Percentiles rank a stretch among this genome's conserved stretches.
Evolutionary conservation across 2,888 invertebrate genomes (phyloP).

Genomic region (Limnephilus marmoratus): DNA sequence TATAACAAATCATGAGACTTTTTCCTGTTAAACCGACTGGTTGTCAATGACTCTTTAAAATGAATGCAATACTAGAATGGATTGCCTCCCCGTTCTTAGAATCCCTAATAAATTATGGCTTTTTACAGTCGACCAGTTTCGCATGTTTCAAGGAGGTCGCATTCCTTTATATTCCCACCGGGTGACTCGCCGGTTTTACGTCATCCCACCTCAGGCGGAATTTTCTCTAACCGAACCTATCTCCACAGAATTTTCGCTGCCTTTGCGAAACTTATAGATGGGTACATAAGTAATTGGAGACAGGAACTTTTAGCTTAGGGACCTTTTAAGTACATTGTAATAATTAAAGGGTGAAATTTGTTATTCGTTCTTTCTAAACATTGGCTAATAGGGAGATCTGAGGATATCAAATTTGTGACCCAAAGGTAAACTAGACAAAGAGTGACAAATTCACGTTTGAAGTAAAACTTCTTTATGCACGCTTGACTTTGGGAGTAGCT

Average conservation of each 20-base stretch:
- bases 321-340: not conserved
- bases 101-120: not conserved
- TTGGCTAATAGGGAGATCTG: too few relatives aligned
- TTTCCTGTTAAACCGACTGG: not conserved
- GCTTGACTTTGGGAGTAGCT: too few relatives aligned
- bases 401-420: too few relatives aligned
- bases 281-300: not conserved
- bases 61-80: not conserved
- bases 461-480: too few relatives aligned
- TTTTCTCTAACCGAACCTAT: not conserved
- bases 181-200: not conserved
- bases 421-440: too few relatives aligned
- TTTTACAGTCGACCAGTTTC: not conserved
- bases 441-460: too few relatives aligned
- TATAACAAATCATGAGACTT: not conserved
- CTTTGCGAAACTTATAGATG: not conserved
- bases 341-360: too few relatives aligned
- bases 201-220: not conserved
- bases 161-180: constrained; percentile 2
- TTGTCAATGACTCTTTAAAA: not conserved
- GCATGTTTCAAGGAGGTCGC: not conserved
- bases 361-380: too few relatives aligned
- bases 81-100: not conserved
- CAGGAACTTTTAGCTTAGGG: not conserved
- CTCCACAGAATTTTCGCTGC: not conserved